Base-by-base conservation (phyloP, 2,888 invertebrate genomes). In the Nemapogon koenigi region DNA sequence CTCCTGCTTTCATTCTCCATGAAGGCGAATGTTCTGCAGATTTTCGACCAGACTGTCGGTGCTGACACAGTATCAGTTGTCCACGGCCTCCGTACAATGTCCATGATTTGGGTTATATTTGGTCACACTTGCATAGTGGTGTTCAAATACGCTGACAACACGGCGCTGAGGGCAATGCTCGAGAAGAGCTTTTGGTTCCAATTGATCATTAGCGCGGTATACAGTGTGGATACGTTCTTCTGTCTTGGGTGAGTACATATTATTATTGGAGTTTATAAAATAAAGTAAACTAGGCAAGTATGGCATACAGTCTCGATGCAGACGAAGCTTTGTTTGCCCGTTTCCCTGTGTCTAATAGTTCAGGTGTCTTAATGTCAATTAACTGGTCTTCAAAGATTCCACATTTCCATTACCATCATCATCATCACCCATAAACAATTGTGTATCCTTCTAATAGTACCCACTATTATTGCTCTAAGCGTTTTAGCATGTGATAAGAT, bases 71-170 rank as follows among this genome's bases (percentile, higher is more conserved):
- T 91, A 43, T 84, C 90, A 8, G 88, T 88, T 30, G 84, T 89
- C 41, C 89, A 89, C 48, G 88, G 88, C 0, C 62, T 89, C 8
- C 67, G 88, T 30, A 82, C 83, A 8, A 67, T 86, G 42, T 86
- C 86, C 49, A 85, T 87, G 83, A 81, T 84, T 19, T 87, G 87
- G 87, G 86, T 87, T 40, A 85, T 87, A 44, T 76, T 87, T 43
- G 88, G 88, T 1, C 88, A 89, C 57, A 88, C 88, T 0, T 89
- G 88, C 56, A 90, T 91, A 50, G 84, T 90, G 2, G 85, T 88
- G 2, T 91, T 91, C 62, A 91, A 91, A 78, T 91, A 90, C 57
- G 87, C 90, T 30, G 92, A 91, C 62, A 92, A 93, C 64, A 89
- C 89, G 59, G 88, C 88, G 37, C 73, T 88, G 53, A 37, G 76